Conservation (phyloP, 64 coral and sea anemone genomes). For the Montipora sp. region DNA sequence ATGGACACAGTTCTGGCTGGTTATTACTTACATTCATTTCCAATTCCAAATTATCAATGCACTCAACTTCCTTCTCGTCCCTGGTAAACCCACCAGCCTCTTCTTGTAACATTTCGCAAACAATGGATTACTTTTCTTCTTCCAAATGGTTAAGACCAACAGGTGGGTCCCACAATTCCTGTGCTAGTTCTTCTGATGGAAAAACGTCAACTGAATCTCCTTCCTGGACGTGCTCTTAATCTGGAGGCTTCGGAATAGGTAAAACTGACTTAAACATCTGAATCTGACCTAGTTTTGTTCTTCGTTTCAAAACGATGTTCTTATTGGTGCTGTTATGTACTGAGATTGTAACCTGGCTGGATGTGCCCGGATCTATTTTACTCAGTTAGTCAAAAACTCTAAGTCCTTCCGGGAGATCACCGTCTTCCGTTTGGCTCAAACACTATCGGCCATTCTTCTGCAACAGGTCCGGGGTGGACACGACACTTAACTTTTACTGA, state of each 20-base stretch:
- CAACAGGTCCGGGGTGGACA: conserved; percentile 5
- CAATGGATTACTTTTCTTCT: conserved; percentile 8
- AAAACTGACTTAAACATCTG: conserved; percentile 46
- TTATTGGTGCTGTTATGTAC: conserved; percentile 29
- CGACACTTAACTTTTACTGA: conserved; percentile 11
- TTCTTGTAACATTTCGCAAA: conserved; percentile 56
- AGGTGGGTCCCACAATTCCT: neutral
- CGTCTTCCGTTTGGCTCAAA: conserved; percentile 61
- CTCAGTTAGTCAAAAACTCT: neutral
- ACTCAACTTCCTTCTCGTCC: conserved; percentile 29
- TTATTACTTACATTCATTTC: conserved; percentile 51
- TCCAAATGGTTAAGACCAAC: conserved; percentile 26
- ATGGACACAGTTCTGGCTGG: conserved; percentile 44
- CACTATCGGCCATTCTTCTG: conserved; percentile 40
- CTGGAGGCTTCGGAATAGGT: neutral
- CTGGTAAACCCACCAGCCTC: conserved; percentile 52
- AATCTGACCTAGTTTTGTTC: conserved; percentile 34
- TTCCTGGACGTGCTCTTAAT: neutral
- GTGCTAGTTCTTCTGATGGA: neutral
- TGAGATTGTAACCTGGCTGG: conserved; percentile 8
- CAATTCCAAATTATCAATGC: conserved; percentile 51
- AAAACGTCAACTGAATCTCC: neutral
- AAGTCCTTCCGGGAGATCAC: neutral
- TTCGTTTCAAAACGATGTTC: conserved; percentile 33
- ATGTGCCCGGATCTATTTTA: neutral